These are phyloP conservation scores for Lysandra coridon DNA, from an alignment of 2,888 invertebrate genomes.

Conservation along the genomic window DNA sequence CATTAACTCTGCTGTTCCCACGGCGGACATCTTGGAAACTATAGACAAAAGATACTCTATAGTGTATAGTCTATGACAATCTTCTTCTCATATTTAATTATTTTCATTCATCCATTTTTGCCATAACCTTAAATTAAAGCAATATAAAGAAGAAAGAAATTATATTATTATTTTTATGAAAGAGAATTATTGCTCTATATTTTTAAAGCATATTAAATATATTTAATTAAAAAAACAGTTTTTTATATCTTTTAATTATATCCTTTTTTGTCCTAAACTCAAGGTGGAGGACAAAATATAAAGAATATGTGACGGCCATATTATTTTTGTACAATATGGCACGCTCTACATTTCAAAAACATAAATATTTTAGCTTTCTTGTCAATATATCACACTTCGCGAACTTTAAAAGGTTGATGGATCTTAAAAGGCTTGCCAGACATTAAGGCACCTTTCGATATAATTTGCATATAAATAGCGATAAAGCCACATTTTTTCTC, in stretches of 20 bases:
- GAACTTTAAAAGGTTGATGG: neutral
- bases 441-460: neutral
- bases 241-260: too few relatives aligned
- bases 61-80: neutral
- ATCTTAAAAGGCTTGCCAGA: slow-evolving; percentile 11
- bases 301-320: too few relatives aligned
- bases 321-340: too few relatives aligned
- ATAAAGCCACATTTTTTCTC: neutral
- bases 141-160: neutral
- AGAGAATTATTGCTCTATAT: neutral
- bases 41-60: slow-evolving; percentile 1
- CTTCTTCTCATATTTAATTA: neutral
- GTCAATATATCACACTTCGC: neutral
- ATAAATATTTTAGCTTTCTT: neutral
- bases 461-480: slow-evolving; percentile 20
- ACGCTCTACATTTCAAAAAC: neutral
- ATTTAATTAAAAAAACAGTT: neutral
- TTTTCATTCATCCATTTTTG: neutral
- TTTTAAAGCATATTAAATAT: neutral
- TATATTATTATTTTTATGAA: neutral
- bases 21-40: slow-evolving; percentile 11
- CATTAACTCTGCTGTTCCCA: slow-evolving; percentile 47
- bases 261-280: too few relatives aligned
- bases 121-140: neutral
- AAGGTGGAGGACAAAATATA: too few relatives aligned